These are phyloP conservation scores for Ispidina picta DNA, from an alignment of 2,797 vertebrate genomes.

Conservation along the genomic window DNA sequence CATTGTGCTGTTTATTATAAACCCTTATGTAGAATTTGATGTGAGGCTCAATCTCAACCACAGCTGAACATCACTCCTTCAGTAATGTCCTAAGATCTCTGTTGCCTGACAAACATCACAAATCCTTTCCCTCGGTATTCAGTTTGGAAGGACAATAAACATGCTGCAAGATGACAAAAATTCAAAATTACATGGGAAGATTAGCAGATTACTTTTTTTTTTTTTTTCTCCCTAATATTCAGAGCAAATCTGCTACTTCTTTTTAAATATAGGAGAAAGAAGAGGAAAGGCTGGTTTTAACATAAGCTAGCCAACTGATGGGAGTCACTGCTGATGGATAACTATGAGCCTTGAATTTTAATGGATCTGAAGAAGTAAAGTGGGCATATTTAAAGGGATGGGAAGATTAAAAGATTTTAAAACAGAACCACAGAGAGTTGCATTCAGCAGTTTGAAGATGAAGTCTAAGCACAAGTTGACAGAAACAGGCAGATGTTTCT, in stretches of 20 bases:
- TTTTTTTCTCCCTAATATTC: neutral
- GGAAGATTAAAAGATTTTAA: conserved; percentile 40
- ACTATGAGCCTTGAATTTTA: neutral
- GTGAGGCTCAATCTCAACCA: neutral
- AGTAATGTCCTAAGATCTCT: neutral
- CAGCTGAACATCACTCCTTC: neutral
- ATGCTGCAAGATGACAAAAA: neutral
- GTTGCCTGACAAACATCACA: neutral
- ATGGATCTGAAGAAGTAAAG: neutral
- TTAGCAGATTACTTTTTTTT: neutral
- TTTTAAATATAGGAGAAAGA: neutral
- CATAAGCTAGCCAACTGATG: neutral
- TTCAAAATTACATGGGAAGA: neutral
- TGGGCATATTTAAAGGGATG: neutral
- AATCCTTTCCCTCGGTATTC: neutral
- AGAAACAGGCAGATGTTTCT: neutral
- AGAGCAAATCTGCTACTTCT: neutral
- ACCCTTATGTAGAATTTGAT: neutral
- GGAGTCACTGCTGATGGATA: neutral
- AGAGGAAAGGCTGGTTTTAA: neutral
- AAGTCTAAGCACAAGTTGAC: conserved; percentile 27
- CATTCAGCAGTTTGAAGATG: neutral
- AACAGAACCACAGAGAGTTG: neutral
- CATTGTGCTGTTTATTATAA: neutral
- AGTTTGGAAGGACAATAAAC: neutral